These are phyloP conservation scores for Turritopsis rubra DNA, from an alignment of 30 jellyfish, hydroid and myxozoan species.

Conservation along the genomic window DNA sequence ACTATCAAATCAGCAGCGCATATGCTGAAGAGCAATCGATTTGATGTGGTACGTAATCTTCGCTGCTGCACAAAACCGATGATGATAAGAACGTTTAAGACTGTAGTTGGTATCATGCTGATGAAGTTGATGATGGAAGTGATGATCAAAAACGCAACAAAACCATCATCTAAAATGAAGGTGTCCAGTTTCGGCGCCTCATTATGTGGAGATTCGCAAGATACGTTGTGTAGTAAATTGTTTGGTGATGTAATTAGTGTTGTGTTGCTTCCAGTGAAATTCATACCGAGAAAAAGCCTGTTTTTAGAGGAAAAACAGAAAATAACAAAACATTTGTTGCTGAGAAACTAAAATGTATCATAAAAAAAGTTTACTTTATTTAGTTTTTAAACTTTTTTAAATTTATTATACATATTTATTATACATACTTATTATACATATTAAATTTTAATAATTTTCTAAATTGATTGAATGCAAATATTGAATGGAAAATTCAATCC, in stretches of 20 bases:
- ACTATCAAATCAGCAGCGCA: conserved; percentile 23
- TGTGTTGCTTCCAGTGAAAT: background rate
- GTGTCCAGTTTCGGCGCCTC: conserved; percentile 13
- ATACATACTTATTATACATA: background rate
- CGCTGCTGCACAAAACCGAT: conserved; percentile 17
- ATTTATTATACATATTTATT: background rate
- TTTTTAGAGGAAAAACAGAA: too few relatives aligned
- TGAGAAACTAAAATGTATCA: too few relatives aligned
- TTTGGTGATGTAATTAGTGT: background rate
- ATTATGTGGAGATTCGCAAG: conserved; percentile 37
- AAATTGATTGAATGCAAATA: too few relatives aligned
- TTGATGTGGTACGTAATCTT: conserved; percentile 24
- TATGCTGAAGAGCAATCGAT: conserved; percentile 27
- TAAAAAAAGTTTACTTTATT: too few relatives aligned
- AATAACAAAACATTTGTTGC: too few relatives aligned
- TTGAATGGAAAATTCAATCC: background rate
- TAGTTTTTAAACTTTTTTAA: too few relatives aligned
- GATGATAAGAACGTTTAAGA: conserved; percentile 14
- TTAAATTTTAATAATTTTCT: too few relatives aligned
- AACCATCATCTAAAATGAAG: conserved; percentile 7
- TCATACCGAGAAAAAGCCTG: background rate
- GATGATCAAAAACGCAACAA: conserved; percentile 2
- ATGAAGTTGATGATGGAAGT: conserved; percentile 18
- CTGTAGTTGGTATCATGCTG: background rate
- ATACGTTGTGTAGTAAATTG: conserved; percentile 20